Percentiles rank a stretch among this genome's conserved stretches.
Evolutionary conservation across 2,888 invertebrate genomes (phyloP).

Genomic region (Heliconius hortense): DNA sequence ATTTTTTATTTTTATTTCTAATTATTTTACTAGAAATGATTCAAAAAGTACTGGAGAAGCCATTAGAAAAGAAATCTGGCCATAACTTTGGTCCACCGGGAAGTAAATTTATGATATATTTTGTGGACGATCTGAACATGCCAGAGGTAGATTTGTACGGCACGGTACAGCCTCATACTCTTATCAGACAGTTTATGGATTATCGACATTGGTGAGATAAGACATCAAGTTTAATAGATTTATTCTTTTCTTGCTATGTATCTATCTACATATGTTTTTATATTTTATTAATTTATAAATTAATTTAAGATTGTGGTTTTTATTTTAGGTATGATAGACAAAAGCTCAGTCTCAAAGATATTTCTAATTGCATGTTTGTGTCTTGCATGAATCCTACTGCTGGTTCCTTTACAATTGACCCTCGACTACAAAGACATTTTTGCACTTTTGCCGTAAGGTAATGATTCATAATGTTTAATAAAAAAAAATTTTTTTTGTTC

Average conservation of each 20-base stretch:
- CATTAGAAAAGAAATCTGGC: slow-evolving; percentile 97
- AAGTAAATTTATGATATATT: slow-evolving; percentile 95
- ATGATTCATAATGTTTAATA: neutral
- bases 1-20: neutral
- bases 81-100: slow-evolving; percentile 96
- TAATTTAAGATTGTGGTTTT: neutral
- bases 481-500: neutral
- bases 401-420: slow-evolving; percentile 96
- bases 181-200: slow-evolving; percentile 95
- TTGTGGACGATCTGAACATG: slow-evolving; percentile 98
- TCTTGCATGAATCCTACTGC: slow-evolving; percentile 98
- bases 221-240: neutral
- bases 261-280: neutral
- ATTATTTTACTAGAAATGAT: slow-evolving; percentile 85
- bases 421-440: slow-evolving; percentile 93
- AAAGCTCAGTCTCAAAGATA: slow-evolving; percentile 93
- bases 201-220: slow-evolving; percentile 91
- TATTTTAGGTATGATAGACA: slow-evolving; percentile 90
- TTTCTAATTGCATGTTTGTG: slow-evolving; percentile 96
- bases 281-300: neutral
- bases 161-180: slow-evolving; percentile 97
- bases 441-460: slow-evolving; percentile 92
- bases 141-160: slow-evolving; percentile 97
- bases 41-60: slow-evolving; percentile 93
- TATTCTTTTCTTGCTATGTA: neutral